Base-by-base conservation (phyloP, 1,140 invertebrate species). In the Drosophila takahashii region DNA sequence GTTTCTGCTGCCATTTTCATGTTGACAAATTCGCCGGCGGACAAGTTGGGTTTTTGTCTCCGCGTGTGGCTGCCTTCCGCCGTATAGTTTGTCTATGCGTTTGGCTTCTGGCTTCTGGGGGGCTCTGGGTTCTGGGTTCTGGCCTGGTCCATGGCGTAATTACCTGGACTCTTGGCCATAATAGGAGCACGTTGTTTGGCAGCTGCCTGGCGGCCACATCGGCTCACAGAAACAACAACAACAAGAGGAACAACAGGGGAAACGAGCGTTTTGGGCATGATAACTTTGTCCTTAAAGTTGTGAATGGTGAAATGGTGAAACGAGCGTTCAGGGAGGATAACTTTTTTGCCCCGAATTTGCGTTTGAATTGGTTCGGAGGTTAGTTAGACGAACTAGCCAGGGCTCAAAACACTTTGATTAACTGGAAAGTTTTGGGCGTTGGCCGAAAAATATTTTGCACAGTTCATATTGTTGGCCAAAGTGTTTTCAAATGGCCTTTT, bases 1-100 rank as follows among this genome's bases (percentile, higher is more conserved):
- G 71, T 65, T 64, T 58, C 26, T 72, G 56, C 42, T 50, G 57
- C 53, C 72, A 62, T 69, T 71, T 77, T 61, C 45, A 15, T 67
- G 76, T 77, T 87, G 84, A 79, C 83, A 87, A 86, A 87, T 83
- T 70, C 61, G 66, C 83, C 75, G 59, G 62, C 77, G 79, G 84
- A 59, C 62, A 77, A 65, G 70, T 83, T 81, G 83, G 52, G 56
- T 66, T 75, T 52, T 77, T 64, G 79, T 79, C 71, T 66, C 59
- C 34, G 9, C 58, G 29, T 59, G 34, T 61, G 39, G 3, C 29
- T 48, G 41, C 36, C 22, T 22, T 22, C 11, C 18, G 22, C 16
- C 39, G 54, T 29, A 51, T 53, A 48, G 51, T 57, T 66, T 39
- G 37, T 60, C 36, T 66, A 62, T 74, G 34, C 54, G 58, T 65